Base-by-base conservation (phyloP, 2,113 vertebrate species). In the Gasterosteus nipponicus region DNA sequence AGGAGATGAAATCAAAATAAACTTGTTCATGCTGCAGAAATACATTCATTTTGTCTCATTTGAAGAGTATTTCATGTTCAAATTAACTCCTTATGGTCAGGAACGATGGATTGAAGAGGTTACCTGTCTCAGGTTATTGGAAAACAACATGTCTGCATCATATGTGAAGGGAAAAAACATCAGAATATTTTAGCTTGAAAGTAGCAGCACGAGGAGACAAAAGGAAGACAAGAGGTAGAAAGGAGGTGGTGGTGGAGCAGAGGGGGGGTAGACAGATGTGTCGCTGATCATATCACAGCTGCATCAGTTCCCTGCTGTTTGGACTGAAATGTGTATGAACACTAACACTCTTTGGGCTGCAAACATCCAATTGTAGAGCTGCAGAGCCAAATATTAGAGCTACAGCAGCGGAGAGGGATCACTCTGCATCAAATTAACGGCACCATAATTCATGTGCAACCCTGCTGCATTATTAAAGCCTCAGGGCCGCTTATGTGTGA, bases 251-350 rank as follows among this genome's bases (percentile, higher is more conserved):
- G 8, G 57, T 16, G 19, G 51, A 0, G 10, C 33, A 35, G 7
- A 18, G 18, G 19, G 2, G 3, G 19, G 35, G 46, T 44, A 26
- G 16, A 57, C 64, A 58, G 69, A 76, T 71, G 61, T 61, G 74
- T 65, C n/a, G 6, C 47, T 31, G 65, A 35, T 81, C 22, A 58
- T 57, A 85, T 60, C 84, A 78, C 87, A 88, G 79, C 80, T 78
- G 75, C 64, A 73, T 64, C 51, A 35, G 38, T 10, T 29, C 26
- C 29, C 82, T 75, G 78, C 77, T 77, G 83, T 64, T 29, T 38
- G 74, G 29, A 66, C 62, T 62, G 83, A 81, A 80, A 77, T 75
- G 91, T 89, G 93, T 89, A 87, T 90, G 86, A 82, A 78, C 82
- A 78, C 85, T 69, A 88, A 84, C 86, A 92, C 82, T 80, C 83